Conservation (phyloP, 2,797 vertebrate species). For the Sebastes elongatus region DNA sequence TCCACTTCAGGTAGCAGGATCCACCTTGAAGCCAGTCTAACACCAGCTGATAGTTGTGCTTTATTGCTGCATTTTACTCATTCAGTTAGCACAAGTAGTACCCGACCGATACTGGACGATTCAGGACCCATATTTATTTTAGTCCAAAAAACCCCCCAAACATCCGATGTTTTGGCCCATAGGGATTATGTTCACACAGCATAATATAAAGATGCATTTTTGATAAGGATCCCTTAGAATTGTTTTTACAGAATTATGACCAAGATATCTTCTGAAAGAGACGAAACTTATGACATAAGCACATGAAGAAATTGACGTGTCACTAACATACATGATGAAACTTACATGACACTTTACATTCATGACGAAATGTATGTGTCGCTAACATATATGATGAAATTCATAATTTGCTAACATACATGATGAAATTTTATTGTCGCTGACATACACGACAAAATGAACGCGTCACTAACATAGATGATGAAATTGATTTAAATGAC, state of each 20-base stretch:
- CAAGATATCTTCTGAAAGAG: too few species aligned
- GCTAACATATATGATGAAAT: too few species aligned
- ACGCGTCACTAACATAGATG: too few species aligned
- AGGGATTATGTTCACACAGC: too few species aligned
- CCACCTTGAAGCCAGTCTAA: neutral
- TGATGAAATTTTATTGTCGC: neutral
- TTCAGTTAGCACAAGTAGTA: neutral
- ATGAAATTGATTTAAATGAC: too few species aligned
- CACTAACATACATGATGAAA: neutral
- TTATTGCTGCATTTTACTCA: neutral
- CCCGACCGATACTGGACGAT: neutral
- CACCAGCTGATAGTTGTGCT: neutral
- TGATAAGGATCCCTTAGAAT: neutral
- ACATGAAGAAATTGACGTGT: neutral
- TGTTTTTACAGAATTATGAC: neutral
- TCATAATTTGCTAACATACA: too few species aligned
- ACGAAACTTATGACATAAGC: too few species aligned
- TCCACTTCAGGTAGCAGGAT: too few species aligned
- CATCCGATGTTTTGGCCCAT: too few species aligned
- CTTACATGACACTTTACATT: neutral
- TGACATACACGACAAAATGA: too few species aligned
- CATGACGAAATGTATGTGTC: neutral
- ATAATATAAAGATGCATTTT: neutral
- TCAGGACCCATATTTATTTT: neutral
- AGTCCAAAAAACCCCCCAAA: fast-evolving